These are phyloP conservation scores for Crax fasciolata DNA, from an alignment of 2,797 vertebrate species.

Conservation along the genomic window DNA sequence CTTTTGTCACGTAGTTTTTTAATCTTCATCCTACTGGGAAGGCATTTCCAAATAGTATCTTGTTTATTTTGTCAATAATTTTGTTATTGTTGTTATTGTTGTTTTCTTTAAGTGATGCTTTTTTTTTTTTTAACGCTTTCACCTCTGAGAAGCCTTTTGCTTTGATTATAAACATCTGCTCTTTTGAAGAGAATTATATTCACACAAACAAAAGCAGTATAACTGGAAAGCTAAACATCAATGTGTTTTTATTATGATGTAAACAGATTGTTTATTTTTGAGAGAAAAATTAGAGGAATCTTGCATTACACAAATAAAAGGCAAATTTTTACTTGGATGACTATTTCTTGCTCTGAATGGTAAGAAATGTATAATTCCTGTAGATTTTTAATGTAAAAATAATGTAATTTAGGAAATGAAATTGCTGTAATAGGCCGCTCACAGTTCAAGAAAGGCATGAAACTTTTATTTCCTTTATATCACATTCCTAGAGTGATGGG, in stretches of 20 bases:
- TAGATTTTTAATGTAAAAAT: neutral
- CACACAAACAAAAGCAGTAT: neutral
- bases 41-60: neutral
- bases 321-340: neutral
- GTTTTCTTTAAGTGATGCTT: fast-evolving
- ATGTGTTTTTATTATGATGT: neutral
- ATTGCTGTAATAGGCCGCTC: neutral
- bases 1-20: neutral
- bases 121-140: neutral
- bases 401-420: neutral
- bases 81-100: neutral
- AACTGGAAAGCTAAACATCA: neutral
- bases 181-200: neutral
- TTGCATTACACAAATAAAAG: neutral
- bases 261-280: neutral
- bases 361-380: neutral
- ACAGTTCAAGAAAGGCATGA: neutral
- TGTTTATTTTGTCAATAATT: neutral
- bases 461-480: neutral
- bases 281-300: neutral
- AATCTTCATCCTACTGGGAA: neutral
- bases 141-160: neutral
- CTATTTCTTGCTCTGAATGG: neutral
- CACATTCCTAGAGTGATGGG: fast-evolving
- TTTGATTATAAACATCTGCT: neutral